Conservation (phyloP, 2,888 invertebrate species). For the Drosophila demipolita region DNA sequence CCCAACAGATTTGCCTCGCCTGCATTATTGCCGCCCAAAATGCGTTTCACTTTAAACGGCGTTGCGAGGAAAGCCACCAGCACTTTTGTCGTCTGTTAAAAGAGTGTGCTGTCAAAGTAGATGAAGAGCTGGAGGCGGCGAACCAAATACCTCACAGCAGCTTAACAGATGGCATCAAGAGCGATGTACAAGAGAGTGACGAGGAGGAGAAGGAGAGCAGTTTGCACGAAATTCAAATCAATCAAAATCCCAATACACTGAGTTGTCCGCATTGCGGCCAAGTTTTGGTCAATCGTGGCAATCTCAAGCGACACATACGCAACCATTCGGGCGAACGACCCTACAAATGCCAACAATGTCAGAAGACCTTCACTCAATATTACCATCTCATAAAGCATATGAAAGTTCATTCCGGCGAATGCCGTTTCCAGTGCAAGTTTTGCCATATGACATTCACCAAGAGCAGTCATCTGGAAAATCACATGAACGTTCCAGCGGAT, state of each 20-base stretch:
- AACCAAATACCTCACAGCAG: not conserved
- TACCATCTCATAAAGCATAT: slow-evolving; percentile 86
- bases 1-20: slow-evolving; percentile 74
- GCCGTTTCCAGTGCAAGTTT: slow-evolving; percentile 14
- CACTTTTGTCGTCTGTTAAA: slow-evolving; percentile 46
- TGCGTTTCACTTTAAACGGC: slow-evolving; percentile 74
- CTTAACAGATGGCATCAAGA: not conserved
- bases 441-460: slow-evolving; percentile 20
- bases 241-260: not conserved
- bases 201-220: not conserved
- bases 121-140: not conserved
- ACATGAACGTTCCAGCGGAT: slow-evolving; percentile 3
- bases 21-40: slow-evolving; percentile 66
- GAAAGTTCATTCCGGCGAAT: slow-evolving; percentile 72
- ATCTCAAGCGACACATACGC: slow-evolving; percentile 23
- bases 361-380: slow-evolving; percentile 15
- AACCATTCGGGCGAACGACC: slow-evolving; percentile 30
- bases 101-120: slow-evolving; percentile 7
- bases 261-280: slow-evolving; percentile 16
- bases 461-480: slow-evolving; percentile 15
- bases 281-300: slow-evolving; percentile 5
- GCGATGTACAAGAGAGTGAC: not conserved
- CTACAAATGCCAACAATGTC: slow-evolving; percentile 16
- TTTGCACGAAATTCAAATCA: not conserved
- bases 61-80: slow-evolving; percentile 72